phyloP scores from a whole-genome alignment of 2,113 vertebrate species.

The Pipra filicauda region DNA sequence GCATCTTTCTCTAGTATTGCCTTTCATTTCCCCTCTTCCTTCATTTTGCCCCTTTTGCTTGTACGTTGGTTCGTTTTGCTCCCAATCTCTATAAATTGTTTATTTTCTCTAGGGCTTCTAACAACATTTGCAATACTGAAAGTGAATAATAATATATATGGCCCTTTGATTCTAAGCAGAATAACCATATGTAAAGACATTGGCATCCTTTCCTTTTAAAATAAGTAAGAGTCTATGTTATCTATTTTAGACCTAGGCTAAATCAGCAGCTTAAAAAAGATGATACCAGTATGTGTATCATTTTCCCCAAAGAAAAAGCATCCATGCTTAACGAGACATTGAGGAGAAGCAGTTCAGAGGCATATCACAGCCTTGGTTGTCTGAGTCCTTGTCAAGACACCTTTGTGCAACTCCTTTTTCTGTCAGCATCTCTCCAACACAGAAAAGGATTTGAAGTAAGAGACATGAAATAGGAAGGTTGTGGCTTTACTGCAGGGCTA shows the following conservation, averaged over 20 bases:
- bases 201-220: neutral
- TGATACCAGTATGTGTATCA: neutral
- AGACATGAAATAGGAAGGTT: neutral
- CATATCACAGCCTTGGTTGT: neutral
- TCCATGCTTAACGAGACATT: neutral
- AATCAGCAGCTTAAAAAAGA: neutral
- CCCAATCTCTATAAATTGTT: neutral
- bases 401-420: neutral
- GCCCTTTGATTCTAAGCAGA: neutral
- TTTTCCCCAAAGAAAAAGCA: neutral
- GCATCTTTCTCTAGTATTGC: neutral
- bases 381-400: neutral
- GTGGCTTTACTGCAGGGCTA: slow-evolving; percentile 24
- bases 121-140: neutral
- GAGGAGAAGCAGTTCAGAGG: neutral
- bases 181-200: neutral
- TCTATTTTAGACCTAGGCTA: neutral
- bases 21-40: neutral
- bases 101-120: neutral
- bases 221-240: neutral
- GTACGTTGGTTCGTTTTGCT: neutral
- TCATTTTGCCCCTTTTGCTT: neutral
- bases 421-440: neutral
- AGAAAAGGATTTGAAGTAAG: slow-evolving; percentile 22
- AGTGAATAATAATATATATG: neutral